Evolutionary conservation across 2,797 vertebrate species (phyloP), one percentile per base, ranked within the genome.

Genomic region (Neostethus bicornis): DNA sequence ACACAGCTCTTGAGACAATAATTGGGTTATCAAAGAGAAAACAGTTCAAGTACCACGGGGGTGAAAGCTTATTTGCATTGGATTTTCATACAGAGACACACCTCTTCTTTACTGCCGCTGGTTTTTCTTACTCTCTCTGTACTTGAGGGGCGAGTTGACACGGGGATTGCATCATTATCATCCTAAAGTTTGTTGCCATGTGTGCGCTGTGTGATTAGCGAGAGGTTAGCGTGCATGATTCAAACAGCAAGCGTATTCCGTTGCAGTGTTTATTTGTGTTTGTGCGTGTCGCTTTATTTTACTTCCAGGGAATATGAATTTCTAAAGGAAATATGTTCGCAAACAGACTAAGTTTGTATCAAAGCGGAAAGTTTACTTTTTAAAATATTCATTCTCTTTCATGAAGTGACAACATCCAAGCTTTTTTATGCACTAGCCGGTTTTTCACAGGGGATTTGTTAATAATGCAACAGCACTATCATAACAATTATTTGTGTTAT

Each of bases 11-110:
- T 94, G 94, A 99, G 95, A 98, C 96, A 97, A 97, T 99, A 99
- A 99, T 98, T 99, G 96, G 96, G 97, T 99, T 99, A 99, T 98
- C 97, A 99, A 98, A 99, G 96, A 96, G 96, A 98, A 98, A 98
- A 97, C 97, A 98, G 96, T 98, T 98, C 96, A 96, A 98, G 96
- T 97, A 98, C 95, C 95, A 96, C 95, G 92, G 95, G 95, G 95
- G 94, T 92, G 93, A 96, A 95, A 93, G 90, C 94, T 94, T 95
- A 99, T 98, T 99, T 98, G 96, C 97, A 98, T 99, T 94, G 94
- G 92, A 97, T 99, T 98, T 99, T 97, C 95, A 96, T 97, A 95
- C 87, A 87, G 89, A 87, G 90, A 90, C 94, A 94, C 94, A 95
- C 94, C 96, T 94, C 94, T 83, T 89, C 93, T 93, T 92, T 91